These are phyloP conservation scores for Microvelia longipes DNA, from an alignment of 1,140 invertebrate species.

Conservation along the genomic window DNA sequence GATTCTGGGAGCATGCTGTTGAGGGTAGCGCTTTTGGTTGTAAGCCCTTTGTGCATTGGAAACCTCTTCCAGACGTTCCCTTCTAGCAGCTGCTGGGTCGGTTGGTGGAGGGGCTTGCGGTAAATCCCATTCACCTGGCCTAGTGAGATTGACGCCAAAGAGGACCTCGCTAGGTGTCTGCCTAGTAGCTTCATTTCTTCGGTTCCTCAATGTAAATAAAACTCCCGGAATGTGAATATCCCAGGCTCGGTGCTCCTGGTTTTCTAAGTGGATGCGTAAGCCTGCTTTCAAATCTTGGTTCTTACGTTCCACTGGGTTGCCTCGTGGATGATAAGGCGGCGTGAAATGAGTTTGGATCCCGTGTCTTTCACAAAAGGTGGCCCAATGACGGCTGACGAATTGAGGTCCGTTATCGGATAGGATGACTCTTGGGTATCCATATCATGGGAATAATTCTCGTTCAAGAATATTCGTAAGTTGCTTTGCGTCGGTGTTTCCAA, in stretches of 20 bases:
- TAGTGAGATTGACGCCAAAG: not conserved
- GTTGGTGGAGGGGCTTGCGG: not conserved
- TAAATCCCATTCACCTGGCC: not conserved
- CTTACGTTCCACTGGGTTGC: not conserved
- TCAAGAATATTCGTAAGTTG: not conserved
- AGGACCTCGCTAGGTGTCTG: not conserved
- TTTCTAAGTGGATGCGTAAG: not conserved
- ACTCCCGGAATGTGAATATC: not conserved
- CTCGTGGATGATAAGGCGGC: not conserved
- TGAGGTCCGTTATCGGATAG: not conserved
- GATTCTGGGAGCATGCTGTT: not conserved
- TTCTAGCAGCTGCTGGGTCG: not conserved
- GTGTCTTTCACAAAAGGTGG: not conserved
- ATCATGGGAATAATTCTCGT: not conserved
- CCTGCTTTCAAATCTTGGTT: not conserved
- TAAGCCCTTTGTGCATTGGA: not conserved
- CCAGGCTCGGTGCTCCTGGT: not conserved
- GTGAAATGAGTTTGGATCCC: not conserved
- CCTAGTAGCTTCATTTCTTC: not conserved
- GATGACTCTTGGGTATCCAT: not conserved
- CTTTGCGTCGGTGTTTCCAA: slow-evolving; percentile 12
- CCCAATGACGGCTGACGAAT: not conserved
- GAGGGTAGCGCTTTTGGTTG: not conserved
- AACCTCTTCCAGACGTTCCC: not conserved
- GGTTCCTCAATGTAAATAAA: not conserved